Evolutionary conservation across 2,113 vertebrate species (phyloP).

Genomic region (Elanus axillaris): DNA sequence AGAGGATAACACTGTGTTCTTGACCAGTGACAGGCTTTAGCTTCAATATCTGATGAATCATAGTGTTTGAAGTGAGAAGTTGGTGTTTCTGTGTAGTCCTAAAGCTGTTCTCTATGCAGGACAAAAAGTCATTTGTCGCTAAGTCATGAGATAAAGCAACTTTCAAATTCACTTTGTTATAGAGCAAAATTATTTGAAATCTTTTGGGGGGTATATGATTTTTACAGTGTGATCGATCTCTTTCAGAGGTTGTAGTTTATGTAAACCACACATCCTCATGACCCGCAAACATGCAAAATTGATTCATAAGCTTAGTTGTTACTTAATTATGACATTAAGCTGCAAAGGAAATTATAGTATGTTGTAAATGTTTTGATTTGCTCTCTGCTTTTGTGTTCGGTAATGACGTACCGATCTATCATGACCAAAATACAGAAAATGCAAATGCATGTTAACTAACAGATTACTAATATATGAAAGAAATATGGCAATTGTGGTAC

Average conservation of each 20-base stretch:
- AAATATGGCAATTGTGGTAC: neutral
- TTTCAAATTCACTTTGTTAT: neutral
- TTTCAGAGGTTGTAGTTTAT: neutral
- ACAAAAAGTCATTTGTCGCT: neutral
- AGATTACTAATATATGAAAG: constrained; percentile 51
- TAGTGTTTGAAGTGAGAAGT: neutral
- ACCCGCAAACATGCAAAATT: neutral
- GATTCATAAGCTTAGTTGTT: neutral
- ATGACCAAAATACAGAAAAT: constrained; percentile 23
- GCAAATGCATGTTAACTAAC: constrained; percentile 19
- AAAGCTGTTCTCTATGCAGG: neutral
- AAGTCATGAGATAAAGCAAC: neutral
- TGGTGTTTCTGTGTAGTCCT: neutral
- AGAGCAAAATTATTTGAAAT: neutral
- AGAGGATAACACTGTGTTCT: neutral
- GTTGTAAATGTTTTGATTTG: constrained; percentile 49
- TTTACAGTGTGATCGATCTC: neutral
- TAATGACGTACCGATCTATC: constrained; percentile 21
- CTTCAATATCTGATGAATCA: neutral
- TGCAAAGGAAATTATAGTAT: neutral
- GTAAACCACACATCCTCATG: neutral
- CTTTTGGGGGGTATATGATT: neutral
- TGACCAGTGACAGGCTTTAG: neutral
- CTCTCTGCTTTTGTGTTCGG: constrained; percentile 1
- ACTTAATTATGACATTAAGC: constrained; percentile 9